These are phyloP conservation scores for Quiscalus mexicanus DNA, from an alignment of 2,113 vertebrate genomes.

Conservation along the genomic window DNA sequence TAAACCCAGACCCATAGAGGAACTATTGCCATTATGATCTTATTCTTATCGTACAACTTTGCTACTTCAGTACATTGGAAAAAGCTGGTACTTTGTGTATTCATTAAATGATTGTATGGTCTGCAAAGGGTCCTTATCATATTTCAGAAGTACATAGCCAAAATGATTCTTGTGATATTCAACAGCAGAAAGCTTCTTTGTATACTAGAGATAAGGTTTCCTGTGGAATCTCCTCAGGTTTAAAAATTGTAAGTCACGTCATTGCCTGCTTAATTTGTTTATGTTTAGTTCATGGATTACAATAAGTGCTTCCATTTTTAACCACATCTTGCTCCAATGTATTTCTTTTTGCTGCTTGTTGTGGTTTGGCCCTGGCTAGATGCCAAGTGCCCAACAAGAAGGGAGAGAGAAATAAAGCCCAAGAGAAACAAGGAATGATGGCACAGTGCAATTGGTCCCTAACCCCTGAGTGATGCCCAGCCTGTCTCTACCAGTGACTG, in stretches of 20 bases:
- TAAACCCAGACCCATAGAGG: not conserved
- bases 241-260: not conserved
- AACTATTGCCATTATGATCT: not conserved
- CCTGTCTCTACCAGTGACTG: not conserved
- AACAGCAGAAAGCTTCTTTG: not conserved
- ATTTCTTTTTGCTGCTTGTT: not conserved
- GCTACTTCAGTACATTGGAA: not conserved
- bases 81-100: not conserved
- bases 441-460: not conserved
- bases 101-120: not conserved
- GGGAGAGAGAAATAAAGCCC: not conserved
- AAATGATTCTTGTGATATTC: not conserved
- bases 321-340: fast-evolving
- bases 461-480: not conserved
- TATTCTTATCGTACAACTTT: not conserved
- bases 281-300: not conserved
- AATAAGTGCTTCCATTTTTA: slow-evolving; percentile 9
- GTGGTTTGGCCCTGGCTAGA: not conserved
- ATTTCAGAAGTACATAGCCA: not conserved
- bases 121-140: not conserved
- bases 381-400: not conserved
- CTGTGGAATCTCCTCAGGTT: slow-evolving; percentile 24
- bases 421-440: not conserved
- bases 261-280: not conserved
- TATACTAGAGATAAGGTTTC: not conserved